Conservation (phyloP, 2,888 invertebrate species). For the Sialis lutaria region DNA sequence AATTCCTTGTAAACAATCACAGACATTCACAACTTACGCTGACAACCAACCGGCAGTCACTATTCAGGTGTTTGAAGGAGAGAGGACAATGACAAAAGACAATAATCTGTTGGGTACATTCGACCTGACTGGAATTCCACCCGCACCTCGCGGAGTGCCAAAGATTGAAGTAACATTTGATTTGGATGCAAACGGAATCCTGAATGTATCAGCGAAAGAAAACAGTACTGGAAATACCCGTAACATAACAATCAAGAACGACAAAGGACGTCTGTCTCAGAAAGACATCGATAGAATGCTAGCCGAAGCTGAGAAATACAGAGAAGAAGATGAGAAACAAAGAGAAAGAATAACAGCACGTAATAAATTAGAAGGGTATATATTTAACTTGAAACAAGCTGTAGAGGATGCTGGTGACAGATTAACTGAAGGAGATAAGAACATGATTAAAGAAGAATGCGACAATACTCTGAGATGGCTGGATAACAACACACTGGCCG, state of each 20-base stretch:
- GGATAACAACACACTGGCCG: conserved; percentile 45
- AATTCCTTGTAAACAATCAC: conserved; percentile 36
- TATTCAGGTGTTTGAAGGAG: conserved; percentile 47
- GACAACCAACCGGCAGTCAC: conserved; percentile 47
- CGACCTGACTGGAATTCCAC: conserved; percentile 48
- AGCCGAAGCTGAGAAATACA: conserved; percentile 52
- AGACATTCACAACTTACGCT: conserved; percentile 45
- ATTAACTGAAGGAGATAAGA: conserved; percentile 44
- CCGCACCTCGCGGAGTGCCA: conserved; percentile 48
- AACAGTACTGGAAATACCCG: conserved; percentile 43
- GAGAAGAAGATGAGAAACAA: conserved; percentile 54
- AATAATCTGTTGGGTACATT: conserved; percentile 52
- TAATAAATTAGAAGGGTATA: conserved; percentile 53
- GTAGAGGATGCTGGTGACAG: conserved; percentile 41
- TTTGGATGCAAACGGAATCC: conserved; percentile 55
- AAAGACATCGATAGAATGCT: conserved; percentile 70
- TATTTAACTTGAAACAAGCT: conserved; percentile 50
- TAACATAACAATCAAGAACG: conserved; percentile 67
- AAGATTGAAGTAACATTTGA: conserved; percentile 56
- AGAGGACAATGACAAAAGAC: conserved; percentile 66
- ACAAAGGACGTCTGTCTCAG: conserved; percentile 63
- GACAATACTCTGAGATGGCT: conserved; percentile 45
- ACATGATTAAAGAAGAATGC: conserved; percentile 30
- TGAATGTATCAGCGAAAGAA: conserved; percentile 36
- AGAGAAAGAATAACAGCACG: conserved; percentile 45